phyloP scores from a whole-genome alignment of 2,888 invertebrate genomes.

The Galerucella pusilla region DNA sequence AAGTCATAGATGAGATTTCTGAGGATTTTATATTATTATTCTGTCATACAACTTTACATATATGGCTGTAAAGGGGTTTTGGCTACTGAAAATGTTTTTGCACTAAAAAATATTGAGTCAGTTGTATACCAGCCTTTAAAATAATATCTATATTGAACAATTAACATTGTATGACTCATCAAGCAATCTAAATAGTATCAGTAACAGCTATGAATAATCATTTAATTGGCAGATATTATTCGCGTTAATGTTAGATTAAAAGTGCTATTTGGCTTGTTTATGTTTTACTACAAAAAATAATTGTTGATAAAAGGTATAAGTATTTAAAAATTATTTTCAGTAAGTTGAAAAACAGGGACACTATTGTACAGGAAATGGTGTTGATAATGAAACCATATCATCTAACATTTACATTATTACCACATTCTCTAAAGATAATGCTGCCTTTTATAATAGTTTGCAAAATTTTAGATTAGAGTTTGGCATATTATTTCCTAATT shows the following conservation, averaged over 20 bases:
- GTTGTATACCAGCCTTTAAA: background rate
- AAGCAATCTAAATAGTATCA: constrained; percentile 16
- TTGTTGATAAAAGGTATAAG: background rate
- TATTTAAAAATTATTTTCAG: background rate
- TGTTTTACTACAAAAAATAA: background rate
- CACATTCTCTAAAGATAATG: constrained; percentile 15
- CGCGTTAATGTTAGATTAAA: background rate
- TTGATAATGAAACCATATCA: constrained; percentile 30
- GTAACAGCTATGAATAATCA: constrained; percentile 18
- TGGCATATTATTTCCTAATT: background rate
- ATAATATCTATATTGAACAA: background rate
- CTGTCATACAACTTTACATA: no score
- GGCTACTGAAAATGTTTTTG: background rate
- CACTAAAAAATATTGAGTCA: background rate
- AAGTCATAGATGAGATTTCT: background rate
- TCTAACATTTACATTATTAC: constrained; percentile 25
- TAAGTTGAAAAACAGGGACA: background rate
- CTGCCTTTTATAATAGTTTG: background rate
- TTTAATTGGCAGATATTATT: constrained; percentile 21
- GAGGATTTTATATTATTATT: no score
- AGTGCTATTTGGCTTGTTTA: background rate
- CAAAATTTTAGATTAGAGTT: background rate
- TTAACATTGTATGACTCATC: constrained; percentile 26
- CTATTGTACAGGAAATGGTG: constrained; percentile 36
- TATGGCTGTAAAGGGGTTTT: background rate